Evolutionary conservation across 64 coral and sea anemone genomes (phyloP).

Genomic region (Stylophora pistillata): DNA sequence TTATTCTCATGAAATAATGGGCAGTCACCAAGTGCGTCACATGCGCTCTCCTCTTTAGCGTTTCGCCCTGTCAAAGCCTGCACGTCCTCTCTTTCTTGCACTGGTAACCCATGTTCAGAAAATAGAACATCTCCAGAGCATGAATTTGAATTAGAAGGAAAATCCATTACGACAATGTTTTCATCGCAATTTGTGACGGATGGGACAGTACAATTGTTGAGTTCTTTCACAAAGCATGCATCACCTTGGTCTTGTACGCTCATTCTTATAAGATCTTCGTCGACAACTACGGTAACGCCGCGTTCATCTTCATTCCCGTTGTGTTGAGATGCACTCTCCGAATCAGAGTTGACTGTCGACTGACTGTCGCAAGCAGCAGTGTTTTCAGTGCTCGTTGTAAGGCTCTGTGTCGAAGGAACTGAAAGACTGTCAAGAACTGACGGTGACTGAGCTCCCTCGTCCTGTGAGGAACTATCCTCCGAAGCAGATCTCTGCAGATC

Average conservation of each 20-base stretch:
- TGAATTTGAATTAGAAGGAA: slow-evolving; percentile 8
- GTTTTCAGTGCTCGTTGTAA: neutral
- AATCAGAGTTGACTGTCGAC: neutral
- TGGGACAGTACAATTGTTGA: neutral
- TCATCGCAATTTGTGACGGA: neutral
- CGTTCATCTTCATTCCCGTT: neutral
- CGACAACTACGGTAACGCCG: slow-evolving; percentile 4
- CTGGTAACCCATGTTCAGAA: slow-evolving; percentile 6
- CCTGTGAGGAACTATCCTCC: neutral
- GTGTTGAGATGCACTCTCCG: neutral
- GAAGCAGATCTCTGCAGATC: neutral
- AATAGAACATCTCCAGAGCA: neutral
- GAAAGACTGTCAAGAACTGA: neutral
- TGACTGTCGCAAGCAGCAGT: neutral
- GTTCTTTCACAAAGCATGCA: neutral
- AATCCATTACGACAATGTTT: neutral
- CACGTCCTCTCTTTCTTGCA: neutral
- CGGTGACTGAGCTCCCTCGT: neutral
- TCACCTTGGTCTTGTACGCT: neutral
- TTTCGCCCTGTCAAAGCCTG: neutral
- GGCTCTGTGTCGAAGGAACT: neutral
- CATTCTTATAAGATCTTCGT: neutral
- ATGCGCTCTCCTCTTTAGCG: neutral
- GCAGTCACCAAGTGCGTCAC: neutral
- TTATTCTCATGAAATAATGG: slow-evolving; percentile 9